phyloP scores from a whole-genome alignment of 2,797 vertebrate species.

The Sarcophilus harrisii region DNA sequence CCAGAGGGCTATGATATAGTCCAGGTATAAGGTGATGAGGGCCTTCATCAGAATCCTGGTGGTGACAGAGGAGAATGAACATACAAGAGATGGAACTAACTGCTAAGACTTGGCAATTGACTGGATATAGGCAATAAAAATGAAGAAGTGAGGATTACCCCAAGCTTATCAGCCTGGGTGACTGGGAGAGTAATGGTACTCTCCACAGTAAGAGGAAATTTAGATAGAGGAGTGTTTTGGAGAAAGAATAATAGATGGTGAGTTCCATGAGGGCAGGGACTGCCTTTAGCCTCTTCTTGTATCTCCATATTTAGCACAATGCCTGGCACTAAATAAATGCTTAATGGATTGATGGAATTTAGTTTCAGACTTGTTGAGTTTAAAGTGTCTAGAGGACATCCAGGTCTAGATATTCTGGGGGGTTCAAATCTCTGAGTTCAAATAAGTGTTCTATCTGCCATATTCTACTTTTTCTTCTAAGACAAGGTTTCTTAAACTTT shows the following conservation, averaged over 20 bases:
- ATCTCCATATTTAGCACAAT: not conserved
- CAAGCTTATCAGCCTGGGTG: not conserved
- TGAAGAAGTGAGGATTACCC: not conserved
- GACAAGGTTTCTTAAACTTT: no score
- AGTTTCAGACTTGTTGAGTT: not conserved
- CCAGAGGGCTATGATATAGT: not conserved
- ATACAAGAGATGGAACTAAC: not conserved
- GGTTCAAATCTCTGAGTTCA: not conserved
- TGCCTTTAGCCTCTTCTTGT: not conserved
- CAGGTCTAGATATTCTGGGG: not conserved
- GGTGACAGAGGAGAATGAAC: not conserved
- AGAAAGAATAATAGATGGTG: not conserved
- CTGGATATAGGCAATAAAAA: not conserved
- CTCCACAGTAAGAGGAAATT: not conserved
- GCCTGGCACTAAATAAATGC: not conserved
- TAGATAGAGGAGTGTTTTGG: not conserved
- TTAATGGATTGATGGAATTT: not conserved
- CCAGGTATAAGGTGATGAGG: not conserved
- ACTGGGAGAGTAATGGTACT: not conserved
- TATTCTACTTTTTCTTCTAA: not conserved
- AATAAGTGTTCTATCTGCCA: not conserved
- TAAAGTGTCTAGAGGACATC: not conserved
- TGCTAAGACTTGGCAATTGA: not conserved
- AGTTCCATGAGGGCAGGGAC: not conserved
- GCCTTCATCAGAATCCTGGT: not conserved